phyloP scores from a whole-genome alignment of 2,888 invertebrate species.

The Scaptomyza cyrtandrae region DNA sequence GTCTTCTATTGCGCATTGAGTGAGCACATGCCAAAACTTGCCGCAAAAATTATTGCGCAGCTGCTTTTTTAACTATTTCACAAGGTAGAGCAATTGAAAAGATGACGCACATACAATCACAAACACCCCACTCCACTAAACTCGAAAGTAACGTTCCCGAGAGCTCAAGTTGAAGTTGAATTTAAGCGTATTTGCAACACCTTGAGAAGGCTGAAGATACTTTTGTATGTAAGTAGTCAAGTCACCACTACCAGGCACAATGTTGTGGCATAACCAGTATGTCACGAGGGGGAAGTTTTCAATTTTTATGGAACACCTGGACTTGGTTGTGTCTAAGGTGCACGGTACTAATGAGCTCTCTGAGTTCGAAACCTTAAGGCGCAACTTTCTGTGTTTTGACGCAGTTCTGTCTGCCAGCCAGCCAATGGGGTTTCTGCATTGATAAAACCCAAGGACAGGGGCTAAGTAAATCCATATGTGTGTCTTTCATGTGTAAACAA shows the following conservation, averaged over 20 bases:
- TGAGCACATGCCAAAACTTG: slow-evolving; percentile 73
- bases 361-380: slow-evolving; percentile 18
- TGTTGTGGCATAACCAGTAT: slow-evolving; percentile 51
- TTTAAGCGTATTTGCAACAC: slow-evolving; percentile 50
- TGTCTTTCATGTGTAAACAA: slow-evolving; percentile 55
- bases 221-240: slow-evolving; percentile 36
- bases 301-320: slow-evolving; percentile 74
- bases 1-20: slow-evolving; percentile 57
- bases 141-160: slow-evolving; percentile 49
- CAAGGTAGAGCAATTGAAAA: slow-evolving; percentile 49
- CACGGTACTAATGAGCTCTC: slow-evolving; percentile 56
- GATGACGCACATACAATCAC: slow-evolving; percentile 37
- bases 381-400: slow-evolving; percentile 72
- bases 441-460: not conserved
- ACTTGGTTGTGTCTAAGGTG: slow-evolving; percentile 65
- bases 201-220: slow-evolving; percentile 48
- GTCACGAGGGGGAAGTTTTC: slow-evolving; percentile 70
- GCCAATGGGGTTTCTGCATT: slow-evolving; percentile 11
- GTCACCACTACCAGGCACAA: slow-evolving; percentile 22
- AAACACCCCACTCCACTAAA: slow-evolving; percentile 4
- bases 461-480: slow-evolving; percentile 14
- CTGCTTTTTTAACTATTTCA: slow-evolving; percentile 66
- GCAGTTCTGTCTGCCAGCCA: slow-evolving; percentile 65
- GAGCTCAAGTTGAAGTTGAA: slow-evolving; percentile 26
- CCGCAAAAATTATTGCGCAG: slow-evolving; percentile 63